Base-by-base conservation (phyloP, 2,113 vertebrate genomes). In the Oreochromis aureus region DNA sequence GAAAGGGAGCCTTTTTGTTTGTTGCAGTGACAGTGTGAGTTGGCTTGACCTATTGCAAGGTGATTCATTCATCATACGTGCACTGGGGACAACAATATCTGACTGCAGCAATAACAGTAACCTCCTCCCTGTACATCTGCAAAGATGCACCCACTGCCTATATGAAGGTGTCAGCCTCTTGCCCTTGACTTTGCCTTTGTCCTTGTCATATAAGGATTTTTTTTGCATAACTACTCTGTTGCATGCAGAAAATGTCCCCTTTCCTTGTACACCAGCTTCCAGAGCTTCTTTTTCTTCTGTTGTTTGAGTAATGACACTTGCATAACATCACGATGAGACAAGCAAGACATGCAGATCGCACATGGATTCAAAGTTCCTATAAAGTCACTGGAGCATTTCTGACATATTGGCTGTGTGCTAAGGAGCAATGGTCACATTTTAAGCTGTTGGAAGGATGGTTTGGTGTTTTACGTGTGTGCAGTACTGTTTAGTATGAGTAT, bases 11-110 rank as follows among this genome's bases (percentile, higher is more conserved):
- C 46, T 85, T 59, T 66, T 83, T 81, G 83, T 86, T 89, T 78
- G 82, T 89, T 85, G 89, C 82, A 82, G 69, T 80, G 71, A 76
- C 10, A 1, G 12, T 44, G 59, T 18, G 84, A 85, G 66, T 56
- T 80, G 63, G 83, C 61, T 86, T 92, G 93, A 95, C 95, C 92
- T 90, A 91, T 89, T 30, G 87, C 94, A 94, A 95, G 94, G 95
- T 95, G 94, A 95, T 93, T 92, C 93, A 95, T 95, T 95, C 89
- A 94, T 95, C 92, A 92, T 92, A 56, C 36, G 46, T 66, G 78
- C 91, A 58, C 85, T 59, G 83, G 89, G 91, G 92, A 87, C 89
- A 83, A 66, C 81, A 82, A 81, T 90, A 90, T 91, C 92, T 92
- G 86, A 92, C 91, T 89, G 85, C 92, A 91, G 90, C 92, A 89